phyloP scores from a whole-genome alignment of 1,140 invertebrate species.

The Pachyrhynchus sulphureomaculatus region DNA sequence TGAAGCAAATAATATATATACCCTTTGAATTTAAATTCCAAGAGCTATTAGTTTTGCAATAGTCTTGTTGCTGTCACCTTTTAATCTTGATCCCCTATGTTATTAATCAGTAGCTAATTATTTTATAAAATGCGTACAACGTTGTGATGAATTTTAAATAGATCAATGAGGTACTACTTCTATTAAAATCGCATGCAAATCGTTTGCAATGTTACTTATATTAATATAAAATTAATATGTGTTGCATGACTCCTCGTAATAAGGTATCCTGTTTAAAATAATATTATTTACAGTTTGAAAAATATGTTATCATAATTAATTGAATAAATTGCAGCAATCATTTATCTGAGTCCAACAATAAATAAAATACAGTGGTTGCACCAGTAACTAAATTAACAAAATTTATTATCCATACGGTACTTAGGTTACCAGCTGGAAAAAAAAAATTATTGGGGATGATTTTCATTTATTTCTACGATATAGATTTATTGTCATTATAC shows the following conservation, averaged over 20 bases:
- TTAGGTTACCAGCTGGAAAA: not conserved
- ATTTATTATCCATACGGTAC: not conserved
- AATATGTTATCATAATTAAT: constrained; percentile 3
- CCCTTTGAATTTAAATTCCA: too few species aligned
- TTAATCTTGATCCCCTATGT: too few species aligned
- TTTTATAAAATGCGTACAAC: not conserved
- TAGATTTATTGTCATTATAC: too few species aligned
- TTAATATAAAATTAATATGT: constrained; percentile 29
- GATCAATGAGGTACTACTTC: not conserved
- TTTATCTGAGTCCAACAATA: constrained; percentile 15
- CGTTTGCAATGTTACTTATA: constrained; percentile 12
- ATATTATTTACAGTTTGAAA: not conserved
- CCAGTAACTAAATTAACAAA: too few species aligned
- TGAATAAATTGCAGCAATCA: constrained; percentile 26
- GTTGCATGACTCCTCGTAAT: constrained; percentile 25
- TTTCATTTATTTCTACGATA: too few species aligned
- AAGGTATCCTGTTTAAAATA: constrained; percentile 23
- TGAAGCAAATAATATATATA: too few species aligned
- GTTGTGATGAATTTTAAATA: too few species aligned
- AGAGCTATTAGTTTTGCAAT: too few species aligned
- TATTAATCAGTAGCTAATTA: too few species aligned
- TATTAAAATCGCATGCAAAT: constrained; percentile 32
- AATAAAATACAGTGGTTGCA: too few species aligned
- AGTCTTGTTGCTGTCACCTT: too few species aligned
- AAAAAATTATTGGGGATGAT: not conserved